Conservation (phyloP, 2,797 vertebrate species). For the Aulostomus chinensis region DNA sequence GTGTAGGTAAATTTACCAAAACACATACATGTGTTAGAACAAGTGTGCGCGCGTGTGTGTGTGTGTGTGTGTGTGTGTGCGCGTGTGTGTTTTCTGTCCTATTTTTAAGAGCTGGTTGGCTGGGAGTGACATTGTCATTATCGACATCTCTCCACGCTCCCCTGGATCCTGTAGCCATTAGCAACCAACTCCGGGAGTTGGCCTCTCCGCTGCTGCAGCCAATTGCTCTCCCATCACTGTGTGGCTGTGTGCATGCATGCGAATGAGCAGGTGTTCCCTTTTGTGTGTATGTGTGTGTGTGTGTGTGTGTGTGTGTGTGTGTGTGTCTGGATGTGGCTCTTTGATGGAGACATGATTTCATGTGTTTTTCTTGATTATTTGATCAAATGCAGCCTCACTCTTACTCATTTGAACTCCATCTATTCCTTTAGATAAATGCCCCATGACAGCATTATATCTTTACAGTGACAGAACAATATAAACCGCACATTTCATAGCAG, state of each 20-base stretch:
- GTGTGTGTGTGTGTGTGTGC: slow-evolving; percentile 36
- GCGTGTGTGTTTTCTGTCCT: too few species aligned
- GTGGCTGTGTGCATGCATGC: slow-evolving; percentile 69
- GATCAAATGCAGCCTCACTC: slow-evolving; percentile 52
- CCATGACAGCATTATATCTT: slow-evolving; percentile 19
- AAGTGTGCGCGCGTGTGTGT: slow-evolving; percentile 30
- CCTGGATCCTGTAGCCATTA: slow-evolving; percentile 79
- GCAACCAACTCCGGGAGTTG: slow-evolving; percentile 70
- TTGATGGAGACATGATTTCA: slow-evolving; percentile 49
- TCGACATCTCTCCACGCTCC: slow-evolving; percentile 67
- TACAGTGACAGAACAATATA: slow-evolving; percentile 4
- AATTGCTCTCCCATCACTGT: slow-evolving; percentile 71
- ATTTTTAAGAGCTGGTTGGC: slow-evolving; percentile 64
- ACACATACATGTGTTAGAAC: slow-evolving; percentile 36
- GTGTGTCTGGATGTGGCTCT: slow-evolving; percentile 25
- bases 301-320: slow-evolving; percentile 19
- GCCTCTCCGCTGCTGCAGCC: slow-evolving; percentile 67
- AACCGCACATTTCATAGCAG: slow-evolving; percentile 17
- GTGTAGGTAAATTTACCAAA: slow-evolving; percentile 28
- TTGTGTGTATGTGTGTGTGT: slow-evolving; percentile 6
- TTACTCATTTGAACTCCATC: slow-evolving; percentile 35
- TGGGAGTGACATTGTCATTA: slow-evolving; percentile 77
- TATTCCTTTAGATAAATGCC: slow-evolving; percentile 18
- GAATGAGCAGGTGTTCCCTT: slow-evolving; percentile 75
- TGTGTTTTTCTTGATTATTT: slow-evolving; percentile 55